Conservation (phyloP, 1,140 invertebrate species). For the Cyclargus thomasi region DNA sequence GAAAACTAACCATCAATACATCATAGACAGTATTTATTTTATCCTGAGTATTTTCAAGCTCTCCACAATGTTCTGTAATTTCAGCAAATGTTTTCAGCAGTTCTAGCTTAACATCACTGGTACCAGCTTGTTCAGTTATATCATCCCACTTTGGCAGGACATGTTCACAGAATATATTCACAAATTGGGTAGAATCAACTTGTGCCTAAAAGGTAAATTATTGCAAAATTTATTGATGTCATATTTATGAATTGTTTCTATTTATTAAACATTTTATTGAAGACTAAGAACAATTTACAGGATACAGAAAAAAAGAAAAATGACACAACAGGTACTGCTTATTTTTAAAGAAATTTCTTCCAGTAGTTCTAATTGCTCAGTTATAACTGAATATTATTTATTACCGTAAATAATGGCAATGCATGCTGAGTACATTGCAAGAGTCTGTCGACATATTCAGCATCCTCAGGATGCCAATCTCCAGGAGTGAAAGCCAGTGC, state of each 20-base stretch:
- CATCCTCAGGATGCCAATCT: conserved; percentile 85
- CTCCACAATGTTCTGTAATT: conserved; percentile 84
- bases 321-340: too few species aligned
- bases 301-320: too few species aligned
- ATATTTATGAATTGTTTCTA: too few species aligned
- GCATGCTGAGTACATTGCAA: conserved; percentile 90
- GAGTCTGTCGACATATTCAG: conserved; percentile 85
- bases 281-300: conserved; percentile 14
- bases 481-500: conserved; percentile 88
- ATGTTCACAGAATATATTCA: conserved; percentile 90
- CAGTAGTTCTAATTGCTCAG: too few species aligned
- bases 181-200: conserved; percentile 90
- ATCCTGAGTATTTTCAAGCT: conserved; percentile 83
- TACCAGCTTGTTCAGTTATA: conserved; percentile 76
- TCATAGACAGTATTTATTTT: conserved; percentile 86
- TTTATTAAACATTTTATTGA: conserved; percentile 28
- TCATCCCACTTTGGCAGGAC: conserved; percentile 82
- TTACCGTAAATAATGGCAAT: conserved; percentile 90
- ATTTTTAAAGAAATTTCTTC: too few species aligned
- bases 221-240: too few species aligned
- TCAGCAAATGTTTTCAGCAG: conserved; percentile 92
- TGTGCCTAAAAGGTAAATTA: conserved; percentile 88
- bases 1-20: conserved; percentile 83
- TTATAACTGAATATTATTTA: background rate
- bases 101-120: conserved; percentile 85